phyloP scores from a whole-genome alignment of 2,888 invertebrate species.

The Harpalus rubripes region DNA sequence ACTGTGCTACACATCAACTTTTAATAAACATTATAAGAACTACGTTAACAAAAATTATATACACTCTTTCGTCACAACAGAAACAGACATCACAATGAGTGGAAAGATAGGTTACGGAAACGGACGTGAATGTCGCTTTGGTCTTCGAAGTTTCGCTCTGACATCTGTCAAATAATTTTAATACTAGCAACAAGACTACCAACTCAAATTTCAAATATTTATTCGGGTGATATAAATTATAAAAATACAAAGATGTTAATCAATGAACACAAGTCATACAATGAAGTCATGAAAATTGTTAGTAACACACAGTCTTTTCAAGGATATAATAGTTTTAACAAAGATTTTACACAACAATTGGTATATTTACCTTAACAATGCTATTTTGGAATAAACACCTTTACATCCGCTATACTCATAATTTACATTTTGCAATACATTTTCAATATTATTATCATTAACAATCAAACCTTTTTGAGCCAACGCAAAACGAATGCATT shows the following conservation, averaged over 20 bases:
- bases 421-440: conserved; percentile 55
- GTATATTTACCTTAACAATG: conserved; percentile 54
- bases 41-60: conserved; percentile 58
- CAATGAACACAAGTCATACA: conserved; percentile 6
- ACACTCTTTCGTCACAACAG: conserved; percentile 40
- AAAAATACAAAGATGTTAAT: conserved; percentile 26
- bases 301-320: conserved; percentile 41
- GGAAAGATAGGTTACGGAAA: conserved; percentile 62
- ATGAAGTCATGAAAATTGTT: conserved; percentile 8
- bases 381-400: conserved; percentile 61
- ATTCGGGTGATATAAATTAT: conserved; percentile 26
- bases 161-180: conserved; percentile 36
- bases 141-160: conserved; percentile 17
- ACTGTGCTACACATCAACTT: conserved; percentile 74
- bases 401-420: conserved; percentile 64
- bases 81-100: conserved; percentile 50
- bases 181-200: conserved; percentile 34
- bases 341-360: conserved; percentile 10
- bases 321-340: conserved; percentile 10
- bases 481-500: conserved; percentile 68
- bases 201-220: conserved; percentile 11
- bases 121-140: conserved; percentile 57
- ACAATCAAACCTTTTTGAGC: conserved; percentile 40
- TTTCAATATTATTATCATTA: conserved; percentile 40
- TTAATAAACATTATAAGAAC: conserved; percentile 70